phyloP scores from a whole-genome alignment of 1,140 invertebrate genomes.

The Trialeurodes vaporariorum region DNA sequence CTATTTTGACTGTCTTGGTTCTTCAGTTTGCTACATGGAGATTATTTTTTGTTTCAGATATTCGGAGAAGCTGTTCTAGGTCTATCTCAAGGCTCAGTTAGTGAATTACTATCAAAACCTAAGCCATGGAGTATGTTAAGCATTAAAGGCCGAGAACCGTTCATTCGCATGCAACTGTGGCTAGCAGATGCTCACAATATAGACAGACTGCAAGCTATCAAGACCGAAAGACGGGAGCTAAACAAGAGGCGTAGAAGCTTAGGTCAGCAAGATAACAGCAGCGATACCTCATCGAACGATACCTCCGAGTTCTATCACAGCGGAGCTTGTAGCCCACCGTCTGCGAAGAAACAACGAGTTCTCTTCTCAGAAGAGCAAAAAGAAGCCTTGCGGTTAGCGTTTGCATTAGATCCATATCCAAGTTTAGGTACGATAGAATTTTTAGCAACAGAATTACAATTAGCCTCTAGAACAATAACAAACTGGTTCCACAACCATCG shows the following conservation, averaged over 20 bases:
- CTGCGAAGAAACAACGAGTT: slow-evolving; percentile 78
- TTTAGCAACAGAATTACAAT: slow-evolving; percentile 73
- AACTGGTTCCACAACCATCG: slow-evolving; percentile 99
- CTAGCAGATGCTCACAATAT: slow-evolving; percentile 88
- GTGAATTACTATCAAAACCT: slow-evolving; percentile 91
- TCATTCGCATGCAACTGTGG: slow-evolving; percentile 97
- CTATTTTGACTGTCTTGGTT: background rate
- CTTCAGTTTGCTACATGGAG: no score
- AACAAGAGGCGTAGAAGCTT: slow-evolving; percentile 61
- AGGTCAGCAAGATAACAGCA: slow-evolving; percentile 53
- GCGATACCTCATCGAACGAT: slow-evolving; percentile 75
- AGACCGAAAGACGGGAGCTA: slow-evolving; percentile 79
- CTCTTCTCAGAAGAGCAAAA: slow-evolving; percentile 98
- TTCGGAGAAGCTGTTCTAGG: slow-evolving; percentile 95
- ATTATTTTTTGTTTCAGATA: slow-evolving; percentile 53
- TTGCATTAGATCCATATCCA: slow-evolving; percentile 90
- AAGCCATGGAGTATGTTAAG: slow-evolving; percentile 99
- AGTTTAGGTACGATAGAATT: slow-evolving; percentile 92
- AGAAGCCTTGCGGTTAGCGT: slow-evolving; percentile 85
- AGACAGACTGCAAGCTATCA: slow-evolving; percentile 70
- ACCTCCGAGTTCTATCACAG: slow-evolving; percentile 79
- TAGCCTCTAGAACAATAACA: slow-evolving; percentile 92
- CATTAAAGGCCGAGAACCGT: slow-evolving; percentile 94
- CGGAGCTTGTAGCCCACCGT: slow-evolving; percentile 47
- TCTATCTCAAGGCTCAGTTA: slow-evolving; percentile 92